phyloP scores from a whole-genome alignment of 2,888 invertebrate genomes.

The Macaria notata region DNA sequence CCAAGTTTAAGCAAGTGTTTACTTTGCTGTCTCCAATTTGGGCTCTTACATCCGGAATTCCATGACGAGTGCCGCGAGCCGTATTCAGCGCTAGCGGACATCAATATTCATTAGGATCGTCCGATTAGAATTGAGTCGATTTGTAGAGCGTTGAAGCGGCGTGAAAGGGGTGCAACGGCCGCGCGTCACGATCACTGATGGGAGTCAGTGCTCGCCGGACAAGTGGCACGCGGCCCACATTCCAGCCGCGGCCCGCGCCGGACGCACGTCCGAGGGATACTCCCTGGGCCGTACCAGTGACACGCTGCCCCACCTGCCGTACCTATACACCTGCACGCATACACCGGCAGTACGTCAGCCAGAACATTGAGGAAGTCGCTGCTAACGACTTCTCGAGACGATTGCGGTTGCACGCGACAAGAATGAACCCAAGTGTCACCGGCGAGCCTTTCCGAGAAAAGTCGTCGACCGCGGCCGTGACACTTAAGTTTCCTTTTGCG shows the following conservation, averaged over 20 bases:
- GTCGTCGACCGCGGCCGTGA: conserved; percentile 50
- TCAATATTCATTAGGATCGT: conserved; percentile 64
- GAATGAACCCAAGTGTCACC: conserved; percentile 19
- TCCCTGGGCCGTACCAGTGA: conserved; percentile 38
- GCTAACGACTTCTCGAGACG: conserved; percentile 23
- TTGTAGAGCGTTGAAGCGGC: conserved; percentile 77
- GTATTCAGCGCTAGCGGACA: conserved; percentile 43
- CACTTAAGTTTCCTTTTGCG: conserved; percentile 41
- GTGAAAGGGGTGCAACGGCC: conserved; percentile 80
- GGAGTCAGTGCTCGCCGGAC: conserved; percentile 41
- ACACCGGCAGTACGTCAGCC: conserved; percentile 2
- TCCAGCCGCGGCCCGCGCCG: conserved; percentile 63
- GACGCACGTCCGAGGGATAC: conserved; percentile 52
- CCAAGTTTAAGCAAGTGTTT: no score
- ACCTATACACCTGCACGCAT: conserved; percentile 12
- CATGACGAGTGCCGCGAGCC: conserved; percentile 41
- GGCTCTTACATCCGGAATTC: conserved; percentile 49
- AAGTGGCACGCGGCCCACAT: conserved; percentile 73
- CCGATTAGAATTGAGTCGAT: conserved; percentile 67
- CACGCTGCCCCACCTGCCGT: conserved; percentile 38
- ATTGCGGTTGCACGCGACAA: conserved; percentile 31
- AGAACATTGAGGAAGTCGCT: conserved; percentile 24
- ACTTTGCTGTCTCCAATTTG: conserved; percentile 9
- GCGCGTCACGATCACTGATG: conserved; percentile 48
- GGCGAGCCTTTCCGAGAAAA: conserved; percentile 34